Conservation (phyloP, 2,113 vertebrate genomes). For the Cephalophus harveyi region DNA sequence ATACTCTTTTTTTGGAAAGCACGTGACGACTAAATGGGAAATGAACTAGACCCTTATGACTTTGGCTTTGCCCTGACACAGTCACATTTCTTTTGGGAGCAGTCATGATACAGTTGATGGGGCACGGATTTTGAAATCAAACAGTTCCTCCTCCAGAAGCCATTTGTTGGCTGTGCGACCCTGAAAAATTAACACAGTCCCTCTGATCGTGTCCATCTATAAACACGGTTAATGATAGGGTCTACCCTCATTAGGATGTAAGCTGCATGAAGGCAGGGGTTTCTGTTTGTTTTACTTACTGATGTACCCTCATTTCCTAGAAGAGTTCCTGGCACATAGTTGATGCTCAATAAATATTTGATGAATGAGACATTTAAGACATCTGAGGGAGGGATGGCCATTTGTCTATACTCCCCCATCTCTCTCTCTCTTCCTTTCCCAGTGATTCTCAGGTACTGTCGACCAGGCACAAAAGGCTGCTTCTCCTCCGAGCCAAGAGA, state of each 20-base stretch:
- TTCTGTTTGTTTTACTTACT: neutral
- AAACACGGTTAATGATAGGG: neutral
- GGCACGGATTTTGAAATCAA: neutral
- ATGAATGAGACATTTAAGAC: neutral
- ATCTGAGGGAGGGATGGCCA: neutral
- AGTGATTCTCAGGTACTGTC: neutral
- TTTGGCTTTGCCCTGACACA: neutral
- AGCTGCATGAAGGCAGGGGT: neutral
- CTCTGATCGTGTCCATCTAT: neutral
- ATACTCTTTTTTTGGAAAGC: neutral
- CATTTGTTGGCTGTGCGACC: neutral
- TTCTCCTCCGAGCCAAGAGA: neutral
- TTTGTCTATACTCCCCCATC: neutral
- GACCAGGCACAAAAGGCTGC: neutral
- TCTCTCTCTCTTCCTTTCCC: neutral
- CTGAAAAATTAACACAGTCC: neutral
- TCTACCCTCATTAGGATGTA: neutral
- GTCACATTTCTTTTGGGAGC: neutral
- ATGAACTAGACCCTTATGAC: neutral
- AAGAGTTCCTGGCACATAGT: neutral
- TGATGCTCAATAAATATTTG: neutral
- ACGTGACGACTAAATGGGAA: neutral
- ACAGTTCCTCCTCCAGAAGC: neutral
- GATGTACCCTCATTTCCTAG: neutral
- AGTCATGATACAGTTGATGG: rapidly evolving